These are phyloP conservation scores for Tolmerus cingulatus DNA, from an alignment of 2,888 invertebrate species.

Conservation along the genomic window DNA sequence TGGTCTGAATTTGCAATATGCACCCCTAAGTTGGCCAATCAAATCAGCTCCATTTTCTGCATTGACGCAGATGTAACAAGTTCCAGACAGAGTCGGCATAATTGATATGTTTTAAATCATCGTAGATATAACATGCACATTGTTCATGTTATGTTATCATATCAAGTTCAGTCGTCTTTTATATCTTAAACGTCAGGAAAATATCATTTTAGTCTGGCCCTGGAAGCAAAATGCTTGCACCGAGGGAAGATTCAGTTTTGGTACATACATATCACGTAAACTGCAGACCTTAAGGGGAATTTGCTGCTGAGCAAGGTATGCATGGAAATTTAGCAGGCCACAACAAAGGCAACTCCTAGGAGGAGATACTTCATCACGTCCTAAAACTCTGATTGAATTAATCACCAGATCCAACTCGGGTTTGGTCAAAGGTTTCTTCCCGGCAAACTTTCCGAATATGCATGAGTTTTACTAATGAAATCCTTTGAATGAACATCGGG, in stretches of 20 bases:
- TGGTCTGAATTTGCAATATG: neutral
- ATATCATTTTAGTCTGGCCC: neutral
- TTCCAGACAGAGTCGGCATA: neutral
- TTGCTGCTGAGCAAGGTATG: neutral
- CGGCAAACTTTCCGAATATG: constrained; percentile 40
- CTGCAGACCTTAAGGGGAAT: neutral
- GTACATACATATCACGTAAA: neutral
- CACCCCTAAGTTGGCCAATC: neutral
- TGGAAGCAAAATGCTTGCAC: neutral
- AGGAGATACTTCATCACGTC: constrained; percentile 44
- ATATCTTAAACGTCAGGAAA: neutral
- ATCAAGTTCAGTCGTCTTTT: neutral
- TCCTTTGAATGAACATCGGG: constrained; percentile 18
- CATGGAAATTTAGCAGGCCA: neutral
- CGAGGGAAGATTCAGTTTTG: neutral
- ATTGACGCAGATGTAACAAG: neutral
- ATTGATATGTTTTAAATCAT: constrained; percentile 11
- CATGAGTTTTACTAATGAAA: constrained; percentile 39
- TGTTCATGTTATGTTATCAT: neutral
- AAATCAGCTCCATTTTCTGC: neutral
- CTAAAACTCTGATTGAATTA: constrained; percentile 46
- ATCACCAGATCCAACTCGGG: constrained; percentile 35
- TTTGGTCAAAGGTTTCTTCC: constrained; percentile 39
- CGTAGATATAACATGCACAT: neutral
- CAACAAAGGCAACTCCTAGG: constrained; percentile 7